Base-by-base conservation (phyloP, 1,140 invertebrate genomes). In the Luehdorfia chinensis region DNA sequence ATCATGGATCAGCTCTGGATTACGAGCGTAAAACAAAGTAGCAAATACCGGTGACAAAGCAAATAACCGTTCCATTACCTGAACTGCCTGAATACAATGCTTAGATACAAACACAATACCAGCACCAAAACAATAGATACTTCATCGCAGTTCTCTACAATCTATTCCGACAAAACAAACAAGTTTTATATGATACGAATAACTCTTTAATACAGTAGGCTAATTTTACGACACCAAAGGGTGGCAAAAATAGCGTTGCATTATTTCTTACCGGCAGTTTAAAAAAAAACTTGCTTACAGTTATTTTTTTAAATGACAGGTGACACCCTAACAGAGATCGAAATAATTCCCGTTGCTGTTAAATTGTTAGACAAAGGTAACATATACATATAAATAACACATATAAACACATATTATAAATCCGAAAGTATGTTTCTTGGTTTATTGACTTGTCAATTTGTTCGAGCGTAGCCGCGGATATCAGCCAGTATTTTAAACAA, bases 221-320 rank as follows among this genome's bases (percentile, higher is more conserved):
- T n/a, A n/a, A n/a, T n/a, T n/a, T n/a, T n/a, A n/a, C n/a, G n/a
- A n/a, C n/a, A n/a, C n/a, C n/a, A n/a, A n/a, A n/a, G n/a, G n/a
- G n/a, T n/a, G n/a, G n/a, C n/a, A n/a, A n/a, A n/a, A n/a, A n/a
- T n/a, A n/a, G n/a, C n/a, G n/a, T n/a, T n/a, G n/a, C n/a, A n/a
- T n/a, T n/a, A n/a, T n/a, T n/a, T n/a, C n/a, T n/a, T n/a, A n/a
- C n/a, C n/a, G n/a, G n/a, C n/a, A n/a, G n/a, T n/a, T n/a, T n/a
- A n/a, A n/a, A n/a, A n/a, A n/a, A n/a, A n/a, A n/a, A n/a, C n/a
- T n/a, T n/a, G n/a, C n/a, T n/a, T n/a, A n/a, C n/a, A n/a, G n/a
- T 30, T 25, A 41, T 57, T 33, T 27, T 33, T n/a, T n/a, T n/a
- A n/a, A n/a, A 21, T 66, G 62, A 13, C 60, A 75, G 74, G 70